Evolutionary conservation across 2,113 vertebrate genomes (phyloP).

Genomic region (Agelaius phoeniceus): DNA sequence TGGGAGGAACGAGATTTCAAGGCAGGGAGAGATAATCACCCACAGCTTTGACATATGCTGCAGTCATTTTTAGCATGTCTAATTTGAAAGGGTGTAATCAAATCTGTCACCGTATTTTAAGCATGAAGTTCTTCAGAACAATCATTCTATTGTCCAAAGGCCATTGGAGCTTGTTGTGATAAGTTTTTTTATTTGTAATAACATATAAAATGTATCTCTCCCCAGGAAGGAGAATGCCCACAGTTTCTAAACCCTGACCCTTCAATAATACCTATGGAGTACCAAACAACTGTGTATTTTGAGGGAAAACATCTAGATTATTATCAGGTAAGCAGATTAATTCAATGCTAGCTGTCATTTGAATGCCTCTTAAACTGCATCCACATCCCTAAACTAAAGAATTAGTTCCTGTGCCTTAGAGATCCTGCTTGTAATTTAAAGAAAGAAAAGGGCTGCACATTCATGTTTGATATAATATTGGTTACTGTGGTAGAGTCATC

Average conservation of each 20-base stretch:
- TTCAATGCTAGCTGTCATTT: slow-evolving; percentile 17
- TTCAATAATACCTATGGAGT: slow-evolving; percentile 83
- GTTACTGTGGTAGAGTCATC: not conserved
- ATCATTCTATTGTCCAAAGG: slow-evolving; percentile 48
- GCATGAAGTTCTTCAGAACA: slow-evolving; percentile 56
- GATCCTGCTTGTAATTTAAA: not conserved
- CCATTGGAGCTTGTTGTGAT: slow-evolving; percentile 23
- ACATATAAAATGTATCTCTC: slow-evolving; percentile 3
- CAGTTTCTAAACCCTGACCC: slow-evolving; percentile 86
- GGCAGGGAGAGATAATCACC: slow-evolving; percentile 55
- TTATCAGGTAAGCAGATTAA: slow-evolving; percentile 59
- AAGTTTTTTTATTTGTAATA: slow-evolving; percentile 32
- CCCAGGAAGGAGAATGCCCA: slow-evolving; percentile 85
- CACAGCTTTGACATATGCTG: slow-evolving; percentile 55
- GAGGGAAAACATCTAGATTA: slow-evolving; percentile 84
- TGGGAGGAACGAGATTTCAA: slow-evolving; percentile 45
- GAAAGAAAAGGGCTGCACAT: not conserved
- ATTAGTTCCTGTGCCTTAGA: not conserved
- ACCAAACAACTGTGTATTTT: slow-evolving; percentile 80
- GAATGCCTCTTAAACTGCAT: not conserved
- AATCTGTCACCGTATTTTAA: slow-evolving; percentile 68
- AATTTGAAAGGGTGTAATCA: slow-evolving; percentile 69
- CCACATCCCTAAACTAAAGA: not conserved
- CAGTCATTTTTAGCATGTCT: slow-evolving; percentile 68
- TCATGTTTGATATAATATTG: not conserved